Conservation (phyloP, 2,797 vertebrate species). For the Parauchenoglanis punctatus region DNA sequence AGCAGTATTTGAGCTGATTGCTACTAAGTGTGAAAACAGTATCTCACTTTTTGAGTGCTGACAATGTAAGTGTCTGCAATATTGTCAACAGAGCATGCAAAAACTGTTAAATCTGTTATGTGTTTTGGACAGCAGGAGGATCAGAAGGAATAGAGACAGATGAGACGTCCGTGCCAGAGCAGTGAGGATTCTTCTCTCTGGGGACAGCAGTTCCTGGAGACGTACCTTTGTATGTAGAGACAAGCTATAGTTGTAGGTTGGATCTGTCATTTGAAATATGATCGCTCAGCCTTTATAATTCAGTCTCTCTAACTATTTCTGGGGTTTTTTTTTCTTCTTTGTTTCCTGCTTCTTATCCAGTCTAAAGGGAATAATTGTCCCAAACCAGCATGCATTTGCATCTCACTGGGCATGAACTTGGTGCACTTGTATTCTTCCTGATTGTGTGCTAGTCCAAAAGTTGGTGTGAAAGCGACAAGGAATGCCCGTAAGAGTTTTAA, state of each 20-base stretch:
- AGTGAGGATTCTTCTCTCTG: constrained; percentile 64
- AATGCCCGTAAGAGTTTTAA: constrained; percentile 64
- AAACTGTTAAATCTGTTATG: constrained; percentile 24
- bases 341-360: constrained; percentile 57
- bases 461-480: constrained; percentile 77
- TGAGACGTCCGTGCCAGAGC: constrained; percentile 75
- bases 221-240: constrained; percentile 66
- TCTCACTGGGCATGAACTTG: constrained; percentile 78
- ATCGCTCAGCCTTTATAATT: constrained; percentile 37
- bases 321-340: not conserved
- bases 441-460: constrained; percentile 73
- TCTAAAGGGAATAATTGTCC: constrained; percentile 73
- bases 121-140: constrained; percentile 70
- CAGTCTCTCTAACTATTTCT: not conserved
- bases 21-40: constrained; percentile 14
- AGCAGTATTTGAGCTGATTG: constrained; percentile 5
- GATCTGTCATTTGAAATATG: constrained; percentile 57
- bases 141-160: constrained; percentile 76
- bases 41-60: not conserved
- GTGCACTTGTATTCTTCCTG: constrained; percentile 70
- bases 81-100: constrained; percentile 21
- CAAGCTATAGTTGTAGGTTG: constrained; percentile 65
- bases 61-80: not conserved
- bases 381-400: constrained; percentile 70
- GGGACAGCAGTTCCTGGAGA: constrained; percentile 64